Base-by-base conservation (phyloP, 2,113 vertebrate species). In the Empidonax alnorum region DNA sequence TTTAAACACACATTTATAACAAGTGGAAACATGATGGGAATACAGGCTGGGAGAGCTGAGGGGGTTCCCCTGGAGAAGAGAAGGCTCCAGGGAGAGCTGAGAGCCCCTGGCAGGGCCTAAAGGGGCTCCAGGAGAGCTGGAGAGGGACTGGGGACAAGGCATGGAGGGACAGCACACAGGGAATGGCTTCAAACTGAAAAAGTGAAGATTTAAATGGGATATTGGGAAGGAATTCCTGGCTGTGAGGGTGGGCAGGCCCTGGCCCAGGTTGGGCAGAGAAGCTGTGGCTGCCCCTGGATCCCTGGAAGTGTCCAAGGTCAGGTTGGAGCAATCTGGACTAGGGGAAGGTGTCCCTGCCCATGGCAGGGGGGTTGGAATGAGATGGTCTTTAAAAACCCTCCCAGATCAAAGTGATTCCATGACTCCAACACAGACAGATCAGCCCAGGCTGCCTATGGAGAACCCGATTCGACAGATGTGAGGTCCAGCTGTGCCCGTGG, bases 271-370 rank as follows among this genome's bases (percentile, higher is more conserved):
- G 17, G 0, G 21, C 72, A 86, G 21, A 50, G 10, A 3, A 15
- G 42, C 52, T 58, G 61, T 0, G 71, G 50, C 55, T 62, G 56
- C 13, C 49, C 49, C 59, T 41, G 39, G 39, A 84, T 65, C 69
- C 49, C 50, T 74, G 83, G 73, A 0, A 78, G 6, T 62, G 74
- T 0, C 47, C 65, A 19, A 71, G 39, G 74, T 9, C 74, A 46
- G 84, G 39, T 0, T 76, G 83, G 65, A 68, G 0, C 63, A 0
- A 0, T 6, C 22, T n/a, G 55, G 39, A 22, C 3, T 5, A 7
- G 13, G 12, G 41, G 58, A 18, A 55, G 20, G 2, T 39, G 65
- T 71, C 56, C 65, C 55, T 87, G 84, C 21, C 63, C 65, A 7
- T 6, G 56, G 47, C 1, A 1, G 28, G 12, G 23, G 22, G 19